Conservation (phyloP, 92 coral and sea anemone species). For the Parazoanthus darwini region DNA sequence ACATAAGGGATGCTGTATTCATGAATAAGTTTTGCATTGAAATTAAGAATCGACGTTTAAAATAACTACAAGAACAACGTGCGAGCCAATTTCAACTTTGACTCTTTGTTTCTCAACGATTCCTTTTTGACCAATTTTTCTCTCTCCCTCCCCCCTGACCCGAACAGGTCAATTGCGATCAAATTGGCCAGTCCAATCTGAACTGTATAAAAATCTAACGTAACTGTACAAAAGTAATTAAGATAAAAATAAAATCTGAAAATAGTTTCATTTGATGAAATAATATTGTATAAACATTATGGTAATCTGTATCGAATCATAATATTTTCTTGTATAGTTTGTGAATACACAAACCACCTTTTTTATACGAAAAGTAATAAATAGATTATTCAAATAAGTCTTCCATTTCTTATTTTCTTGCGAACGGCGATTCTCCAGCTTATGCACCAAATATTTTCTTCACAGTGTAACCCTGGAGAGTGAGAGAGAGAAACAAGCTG, state of each 20-base stretch:
- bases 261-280: background rate
- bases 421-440: background rate
- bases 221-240: background rate
- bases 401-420: background rate
- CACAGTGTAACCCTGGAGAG: constrained; percentile 68
- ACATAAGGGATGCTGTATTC: too few relatives aligned
- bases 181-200: background rate
- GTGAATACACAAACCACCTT: background rate
- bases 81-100: background rate
- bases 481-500: background rate
- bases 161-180: background rate
- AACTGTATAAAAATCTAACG: background rate
- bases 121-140: background rate
- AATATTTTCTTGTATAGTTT: background rate
- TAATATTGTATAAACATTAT: background rate
- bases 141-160: background rate
- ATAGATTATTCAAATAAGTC: constrained; percentile 1
- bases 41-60: background rate
- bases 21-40: too few relatives aligned
- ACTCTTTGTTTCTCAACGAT: background rate
- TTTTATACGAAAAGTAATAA: background rate
- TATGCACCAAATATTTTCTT: constrained; percentile 79
- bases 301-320: background rate
- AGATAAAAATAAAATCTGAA: background rate
- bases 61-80: background rate